These are phyloP conservation scores for Pterocles burchelli DNA, from an alignment of 2,113 vertebrate genomes.

Conservation along the genomic window DNA sequence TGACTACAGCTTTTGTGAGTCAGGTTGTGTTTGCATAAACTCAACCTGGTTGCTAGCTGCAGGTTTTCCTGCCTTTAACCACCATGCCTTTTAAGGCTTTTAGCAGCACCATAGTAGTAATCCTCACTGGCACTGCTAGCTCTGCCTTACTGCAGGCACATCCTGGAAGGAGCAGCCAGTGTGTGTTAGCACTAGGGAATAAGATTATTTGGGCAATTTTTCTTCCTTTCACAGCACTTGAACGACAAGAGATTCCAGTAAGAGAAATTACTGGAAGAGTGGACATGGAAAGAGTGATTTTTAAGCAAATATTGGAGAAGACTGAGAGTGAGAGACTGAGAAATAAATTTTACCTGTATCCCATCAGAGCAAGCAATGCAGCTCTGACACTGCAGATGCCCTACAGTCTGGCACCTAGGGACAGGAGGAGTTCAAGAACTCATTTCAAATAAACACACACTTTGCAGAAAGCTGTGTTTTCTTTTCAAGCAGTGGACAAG, in stretches of 20 bases:
- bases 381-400: not conserved
- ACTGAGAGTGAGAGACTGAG: not conserved
- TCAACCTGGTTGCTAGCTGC: slow-evolving; percentile 46
- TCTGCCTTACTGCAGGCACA: not conserved
- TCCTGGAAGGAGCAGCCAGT: not conserved
- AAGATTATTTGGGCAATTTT: slow-evolving; percentile 34
- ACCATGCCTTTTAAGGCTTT: not conserved
- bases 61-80: slow-evolving; percentile 49
- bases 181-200: slow-evolving; percentile 12
- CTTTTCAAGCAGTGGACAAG: not conserved
- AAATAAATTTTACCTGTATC: slow-evolving; percentile 3
- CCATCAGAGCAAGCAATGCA: not conserved
- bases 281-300: slow-evolving; percentile 33
- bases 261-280: slow-evolving; percentile 27
- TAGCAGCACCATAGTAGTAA: not conserved
- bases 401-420: not conserved
- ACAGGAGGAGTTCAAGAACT: not conserved
- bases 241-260: slow-evolving; percentile 11
- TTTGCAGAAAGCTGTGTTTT: not conserved
- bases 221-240: slow-evolving; percentile 36
- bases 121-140: not conserved
- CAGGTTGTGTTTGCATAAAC: slow-evolving; percentile 60
- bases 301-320: not conserved
- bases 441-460: not conserved
- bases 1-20: slow-evolving; percentile 56